A percentile compares a stretch with the other conserved stretches of the same genome.
Conservation (phyloP, 2,888 invertebrate species). For the Allygus modestus region DNA sequence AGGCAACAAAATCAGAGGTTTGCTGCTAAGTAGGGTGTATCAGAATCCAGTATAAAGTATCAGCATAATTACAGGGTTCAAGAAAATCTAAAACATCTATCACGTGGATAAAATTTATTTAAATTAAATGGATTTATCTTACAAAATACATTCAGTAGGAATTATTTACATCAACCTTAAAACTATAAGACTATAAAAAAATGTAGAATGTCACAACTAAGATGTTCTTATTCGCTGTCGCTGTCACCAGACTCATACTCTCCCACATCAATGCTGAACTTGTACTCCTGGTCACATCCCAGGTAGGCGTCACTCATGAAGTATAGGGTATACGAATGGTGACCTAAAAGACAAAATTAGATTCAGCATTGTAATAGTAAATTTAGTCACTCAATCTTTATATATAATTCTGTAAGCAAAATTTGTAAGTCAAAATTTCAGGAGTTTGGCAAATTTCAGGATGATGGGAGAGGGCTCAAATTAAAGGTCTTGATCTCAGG, state of each 20-base stretch:
- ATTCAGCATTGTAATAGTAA: conserved; percentile 27
- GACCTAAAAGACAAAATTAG: conserved; percentile 79
- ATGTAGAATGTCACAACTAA: not conserved
- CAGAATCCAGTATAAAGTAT: too few relatives aligned
- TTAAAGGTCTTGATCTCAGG: too few relatives aligned
- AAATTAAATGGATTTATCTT: not conserved
- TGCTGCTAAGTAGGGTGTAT: too few relatives aligned
- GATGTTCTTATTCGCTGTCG: conserved; percentile 69
- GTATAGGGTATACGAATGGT: conserved; percentile 95
- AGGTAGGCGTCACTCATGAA: conserved; percentile 99
- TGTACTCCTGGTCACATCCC: conserved; percentile 99
- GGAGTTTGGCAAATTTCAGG: too few relatives aligned
- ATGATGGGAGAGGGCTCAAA: too few relatives aligned
- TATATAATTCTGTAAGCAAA: too few relatives aligned
- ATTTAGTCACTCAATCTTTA: too few relatives aligned
- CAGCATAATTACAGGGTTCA: too few relatives aligned
- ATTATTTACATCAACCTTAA: conserved; percentile 23
- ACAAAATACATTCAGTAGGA: conserved; percentile 36
- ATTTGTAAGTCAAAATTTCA: too few relatives aligned
- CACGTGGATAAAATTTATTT: conserved; percentile 37
- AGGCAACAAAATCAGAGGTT: too few relatives aligned
- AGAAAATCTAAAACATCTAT: too few relatives aligned
- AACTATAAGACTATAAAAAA: not conserved
- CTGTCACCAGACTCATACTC: conserved; percentile 78
- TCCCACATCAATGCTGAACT: conserved; percentile 90